Percentiles rank a stretch among this genome's conserved stretches.
phyloP scores from a whole-genome alignment of 2,113 vertebrate species.

The Pangasianodon gigas region DNA sequence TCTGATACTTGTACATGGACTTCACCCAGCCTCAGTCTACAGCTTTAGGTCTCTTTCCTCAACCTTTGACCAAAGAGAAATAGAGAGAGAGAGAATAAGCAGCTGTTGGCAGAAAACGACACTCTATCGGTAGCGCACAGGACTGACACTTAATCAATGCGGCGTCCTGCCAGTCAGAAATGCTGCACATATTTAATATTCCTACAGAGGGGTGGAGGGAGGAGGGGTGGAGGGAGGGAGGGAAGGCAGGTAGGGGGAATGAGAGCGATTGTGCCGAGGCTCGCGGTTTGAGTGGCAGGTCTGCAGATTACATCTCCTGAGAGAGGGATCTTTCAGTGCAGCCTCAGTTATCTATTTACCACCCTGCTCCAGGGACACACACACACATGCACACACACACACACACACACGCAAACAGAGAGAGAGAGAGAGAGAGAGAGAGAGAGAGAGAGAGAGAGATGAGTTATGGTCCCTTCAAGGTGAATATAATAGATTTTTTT shows the following conservation, averaged over 20 bases:
- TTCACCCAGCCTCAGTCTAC: background rate
- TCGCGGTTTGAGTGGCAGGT: conserved; percentile 41
- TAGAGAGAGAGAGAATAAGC: conserved; percentile 3
- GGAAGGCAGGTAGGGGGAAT: background rate
- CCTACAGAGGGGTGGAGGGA: background rate
- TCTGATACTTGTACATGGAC: background rate
- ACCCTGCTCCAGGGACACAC: background rate
- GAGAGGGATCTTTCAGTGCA: conserved; percentile 31
- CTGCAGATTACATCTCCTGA: conserved; percentile 47
- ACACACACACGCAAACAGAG: background rate
- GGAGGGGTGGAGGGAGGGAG: background rate
- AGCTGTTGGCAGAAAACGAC: conserved; percentile 28
- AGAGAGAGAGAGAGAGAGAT: conserved; percentile 7
- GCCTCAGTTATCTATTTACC: conserved; percentile 43
- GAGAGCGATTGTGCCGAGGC: conserved; percentile 7
- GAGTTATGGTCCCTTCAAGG: conserved; percentile 40
- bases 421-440: background rate
- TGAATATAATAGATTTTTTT: conserved; percentile 17
- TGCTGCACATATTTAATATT: conserved; percentile 44
- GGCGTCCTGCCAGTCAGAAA: background rate
- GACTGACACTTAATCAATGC: conserved; percentile 44
- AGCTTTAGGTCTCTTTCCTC: background rate
- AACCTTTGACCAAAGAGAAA: conserved; percentile 17
- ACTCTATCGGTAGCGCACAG: conserved; percentile 10
- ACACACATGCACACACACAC: background rate